Conservation (phyloP, 2,888 invertebrate genomes). For the Timandra comae region DNA sequence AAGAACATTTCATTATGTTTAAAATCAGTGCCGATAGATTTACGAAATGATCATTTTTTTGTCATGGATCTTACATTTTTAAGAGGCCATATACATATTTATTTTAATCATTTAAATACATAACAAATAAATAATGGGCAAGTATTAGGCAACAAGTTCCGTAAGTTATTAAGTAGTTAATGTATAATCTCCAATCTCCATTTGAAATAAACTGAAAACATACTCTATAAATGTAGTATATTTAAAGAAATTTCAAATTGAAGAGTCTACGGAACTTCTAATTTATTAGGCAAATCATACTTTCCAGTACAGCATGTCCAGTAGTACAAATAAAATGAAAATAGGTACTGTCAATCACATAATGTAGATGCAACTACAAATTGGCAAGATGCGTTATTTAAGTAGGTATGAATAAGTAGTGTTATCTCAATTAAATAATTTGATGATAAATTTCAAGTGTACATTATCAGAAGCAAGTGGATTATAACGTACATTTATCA, state of each 20-base stretch:
- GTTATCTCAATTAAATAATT: conserved; percentile 1
- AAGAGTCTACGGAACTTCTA: conserved; percentile 21
- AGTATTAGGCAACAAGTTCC: no score
- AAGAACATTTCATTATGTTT: not conserved
- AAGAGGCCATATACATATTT: no score
- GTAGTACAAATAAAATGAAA: conserved; percentile 34
- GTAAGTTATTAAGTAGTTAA: not conserved
- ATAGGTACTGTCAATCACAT: conserved; percentile 55
- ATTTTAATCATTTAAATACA: no score
- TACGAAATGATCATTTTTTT: no score
- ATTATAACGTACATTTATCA: no score
- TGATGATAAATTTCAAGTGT: no score
- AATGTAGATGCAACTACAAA: conserved; percentile 49
- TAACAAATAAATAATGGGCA: no score
- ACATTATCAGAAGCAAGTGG: no score
- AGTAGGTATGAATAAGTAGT: conserved; percentile 5
- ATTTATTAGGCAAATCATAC: no score
- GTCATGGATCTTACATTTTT: conserved; percentile 4
- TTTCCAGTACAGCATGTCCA: conserved; percentile 20
- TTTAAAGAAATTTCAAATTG: conserved; percentile 43
- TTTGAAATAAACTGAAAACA: conserved; percentile 37
- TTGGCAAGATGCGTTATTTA: conserved; percentile 45
- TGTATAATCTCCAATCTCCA: conserved; percentile 23
- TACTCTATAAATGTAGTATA: conserved; percentile 12
- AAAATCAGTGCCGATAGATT: conserved; percentile 4